Percentiles rank a stretch among this genome's conserved stretches.
These are phyloP conservation scores for Belonocnema kinseyi DNA, from an alignment of 1,140 invertebrate species.

Conservation along the genomic window DNA sequence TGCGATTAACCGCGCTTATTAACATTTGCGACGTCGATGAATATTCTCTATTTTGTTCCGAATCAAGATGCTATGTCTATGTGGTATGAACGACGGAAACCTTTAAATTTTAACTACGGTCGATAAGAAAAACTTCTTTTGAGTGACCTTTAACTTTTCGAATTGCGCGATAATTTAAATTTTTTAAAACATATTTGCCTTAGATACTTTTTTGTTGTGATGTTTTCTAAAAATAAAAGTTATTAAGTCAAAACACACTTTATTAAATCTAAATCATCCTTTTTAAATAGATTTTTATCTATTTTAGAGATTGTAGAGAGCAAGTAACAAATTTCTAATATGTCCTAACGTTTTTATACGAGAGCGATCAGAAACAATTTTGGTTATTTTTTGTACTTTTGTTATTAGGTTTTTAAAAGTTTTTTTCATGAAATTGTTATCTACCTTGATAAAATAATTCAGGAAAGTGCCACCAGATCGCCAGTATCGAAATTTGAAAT, in stretches of 20 bases:
- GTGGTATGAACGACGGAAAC: background rate
- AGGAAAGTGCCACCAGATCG: too few species aligned
- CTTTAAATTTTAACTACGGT: background rate
- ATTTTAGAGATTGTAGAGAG: too few species aligned
- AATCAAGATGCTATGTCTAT: background rate
- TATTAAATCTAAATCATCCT: too few species aligned
- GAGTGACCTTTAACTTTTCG: background rate
- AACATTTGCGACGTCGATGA: background rate
- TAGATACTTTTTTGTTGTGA: background rate
- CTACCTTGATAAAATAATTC: too few species aligned
- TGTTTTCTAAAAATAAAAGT: background rate
- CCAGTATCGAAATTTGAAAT: too few species aligned
- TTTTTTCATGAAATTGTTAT: too few species aligned
- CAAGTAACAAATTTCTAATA: too few species aligned
- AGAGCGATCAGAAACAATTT: too few species aligned
- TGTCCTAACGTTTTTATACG: too few species aligned
- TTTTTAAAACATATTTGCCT: background rate
- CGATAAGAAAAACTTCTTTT: background rate
- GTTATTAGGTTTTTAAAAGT: too few species aligned
- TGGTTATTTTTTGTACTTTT: too few species aligned
- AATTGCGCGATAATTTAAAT: background rate
- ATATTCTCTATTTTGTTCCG: background rate
- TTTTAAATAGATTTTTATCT: too few species aligned
- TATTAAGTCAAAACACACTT: background rate
- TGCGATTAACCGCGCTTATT: conserved; percentile 1